Evolutionary conservation across 2,113 vertebrate species (phyloP).

Genomic region (Anarhynchus alexandrinus): DNA sequence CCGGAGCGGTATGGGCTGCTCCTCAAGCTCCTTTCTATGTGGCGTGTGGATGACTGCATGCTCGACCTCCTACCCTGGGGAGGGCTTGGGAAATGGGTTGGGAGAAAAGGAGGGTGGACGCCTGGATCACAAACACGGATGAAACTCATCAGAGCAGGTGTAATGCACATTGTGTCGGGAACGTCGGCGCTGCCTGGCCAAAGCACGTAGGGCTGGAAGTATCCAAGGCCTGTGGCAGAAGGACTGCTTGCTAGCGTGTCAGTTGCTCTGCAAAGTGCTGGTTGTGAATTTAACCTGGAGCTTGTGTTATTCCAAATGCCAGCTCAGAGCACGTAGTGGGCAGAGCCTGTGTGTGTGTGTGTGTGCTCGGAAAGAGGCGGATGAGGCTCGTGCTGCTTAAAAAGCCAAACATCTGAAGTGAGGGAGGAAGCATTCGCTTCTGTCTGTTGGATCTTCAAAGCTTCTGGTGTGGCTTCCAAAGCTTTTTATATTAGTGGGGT

Average conservation of each 20-base stretch:
- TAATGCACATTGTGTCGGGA: background rate
- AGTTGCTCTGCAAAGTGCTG: background rate
- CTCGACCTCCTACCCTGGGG: background rate
- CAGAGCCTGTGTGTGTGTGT: background rate
- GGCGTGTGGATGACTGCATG: rapidly evolving
- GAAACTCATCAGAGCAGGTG: background rate
- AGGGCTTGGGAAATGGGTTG: background rate
- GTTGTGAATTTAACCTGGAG: background rate
- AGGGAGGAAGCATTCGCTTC: background rate
- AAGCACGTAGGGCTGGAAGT: background rate
- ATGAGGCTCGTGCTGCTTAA: background rate
- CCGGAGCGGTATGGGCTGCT: rapidly evolving
- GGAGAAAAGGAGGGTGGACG: background rate
- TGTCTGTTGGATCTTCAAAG: background rate
- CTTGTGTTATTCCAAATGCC: background rate
- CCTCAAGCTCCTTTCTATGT: background rate
- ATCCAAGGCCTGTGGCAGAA: background rate
- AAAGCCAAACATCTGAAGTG: background rate
- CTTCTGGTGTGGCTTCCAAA: background rate
- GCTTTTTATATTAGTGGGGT: background rate
- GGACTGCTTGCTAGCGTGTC: background rate
- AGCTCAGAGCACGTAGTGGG: background rate
- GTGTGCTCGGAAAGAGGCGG: background rate
- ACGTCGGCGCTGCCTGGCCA: background rate
- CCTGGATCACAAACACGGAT: background rate